These are phyloP conservation scores for Phenganax marumi DNA, from an alignment of 92 coral and sea anemone genomes.

Conservation along the genomic window DNA sequence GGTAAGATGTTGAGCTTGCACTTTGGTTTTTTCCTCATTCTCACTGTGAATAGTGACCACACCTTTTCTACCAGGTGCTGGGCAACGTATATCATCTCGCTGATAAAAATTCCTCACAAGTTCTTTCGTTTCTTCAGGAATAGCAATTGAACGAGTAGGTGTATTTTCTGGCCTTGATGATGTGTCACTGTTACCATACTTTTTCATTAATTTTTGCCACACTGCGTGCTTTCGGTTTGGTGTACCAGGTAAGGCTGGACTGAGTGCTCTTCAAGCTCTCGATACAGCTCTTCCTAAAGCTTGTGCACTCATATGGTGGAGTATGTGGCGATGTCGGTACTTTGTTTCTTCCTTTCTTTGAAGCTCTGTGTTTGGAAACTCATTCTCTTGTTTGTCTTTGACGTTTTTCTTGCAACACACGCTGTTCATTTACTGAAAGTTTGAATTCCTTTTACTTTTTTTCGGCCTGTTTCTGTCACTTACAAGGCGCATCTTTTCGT, in stretches of 20 bases:
- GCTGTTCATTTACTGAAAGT: background rate
- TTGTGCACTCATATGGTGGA: constrained; percentile 1
- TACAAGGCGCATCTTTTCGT: background rate
- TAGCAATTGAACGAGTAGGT: background rate
- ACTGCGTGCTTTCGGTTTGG: background rate
- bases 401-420: background rate
- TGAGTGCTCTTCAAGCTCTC: constrained; percentile 31
- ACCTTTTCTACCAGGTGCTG: constrained; percentile 10
- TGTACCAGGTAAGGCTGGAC: background rate
- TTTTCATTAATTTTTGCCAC: background rate
- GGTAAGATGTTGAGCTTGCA: constrained; percentile 13
- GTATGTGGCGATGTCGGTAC: background rate
- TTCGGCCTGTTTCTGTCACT: background rate
- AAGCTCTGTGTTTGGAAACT: constrained; percentile 18
- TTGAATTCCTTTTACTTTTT: constrained; percentile 11
- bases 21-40: background rate
- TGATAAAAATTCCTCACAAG: background rate
- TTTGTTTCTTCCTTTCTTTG: constrained; percentile 17
- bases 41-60: background rate
- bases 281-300: constrained; percentile 35
- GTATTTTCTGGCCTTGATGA: background rate
- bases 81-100: constrained; percentile 4
- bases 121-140: background rate
- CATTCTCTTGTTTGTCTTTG: constrained; percentile 35
- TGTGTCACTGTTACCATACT: background rate